Evolutionary conservation across 1,140 invertebrate species (phyloP).

Genomic region (Propsilocerus akamusi): DNA sequence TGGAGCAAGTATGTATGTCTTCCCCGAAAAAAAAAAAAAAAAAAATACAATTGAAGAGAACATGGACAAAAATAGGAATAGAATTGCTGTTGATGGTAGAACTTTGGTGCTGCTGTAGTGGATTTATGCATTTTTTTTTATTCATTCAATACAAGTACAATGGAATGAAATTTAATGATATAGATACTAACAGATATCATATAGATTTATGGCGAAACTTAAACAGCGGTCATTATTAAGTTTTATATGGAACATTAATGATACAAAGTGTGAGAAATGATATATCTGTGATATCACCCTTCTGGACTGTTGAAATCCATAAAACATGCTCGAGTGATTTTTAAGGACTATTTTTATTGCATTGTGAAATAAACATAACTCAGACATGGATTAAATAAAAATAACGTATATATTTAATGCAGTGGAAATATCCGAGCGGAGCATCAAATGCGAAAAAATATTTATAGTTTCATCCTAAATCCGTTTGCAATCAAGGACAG

Average conservation of each 20-base stretch:
- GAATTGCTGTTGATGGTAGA: not conserved
- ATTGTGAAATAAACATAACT: slow-evolving; percentile 2
- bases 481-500: too few relatives aligned
- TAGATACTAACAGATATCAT: too few relatives aligned
- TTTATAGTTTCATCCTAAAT: too few relatives aligned
- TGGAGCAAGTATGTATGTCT: not conserved
- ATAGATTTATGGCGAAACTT: too few relatives aligned
- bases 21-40: not conserved
- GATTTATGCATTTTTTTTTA: too few relatives aligned
- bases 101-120: too few relatives aligned
- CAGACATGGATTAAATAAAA: slow-evolving; percentile 1
- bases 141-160: too few relatives aligned
- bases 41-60: not conserved
- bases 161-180: too few relatives aligned
- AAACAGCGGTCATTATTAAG: not conserved
- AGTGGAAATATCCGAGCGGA: not conserved
- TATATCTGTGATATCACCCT: slow-evolving; percentile 2
- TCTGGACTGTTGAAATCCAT: slow-evolving; percentile 1
- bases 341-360: slow-evolving; percentile 4
- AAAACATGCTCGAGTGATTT: slow-evolving; percentile 3
- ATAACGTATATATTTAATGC: not conserved
- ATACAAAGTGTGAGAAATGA: slow-evolving; percentile 4
- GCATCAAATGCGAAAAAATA: not conserved
- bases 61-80: not conserved
- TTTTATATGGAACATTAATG: slow-evolving; percentile 3